Evolutionary conservation across 2,888 invertebrate genomes (phyloP).

Genomic region (Lasioglossum leucozonium): DNA sequence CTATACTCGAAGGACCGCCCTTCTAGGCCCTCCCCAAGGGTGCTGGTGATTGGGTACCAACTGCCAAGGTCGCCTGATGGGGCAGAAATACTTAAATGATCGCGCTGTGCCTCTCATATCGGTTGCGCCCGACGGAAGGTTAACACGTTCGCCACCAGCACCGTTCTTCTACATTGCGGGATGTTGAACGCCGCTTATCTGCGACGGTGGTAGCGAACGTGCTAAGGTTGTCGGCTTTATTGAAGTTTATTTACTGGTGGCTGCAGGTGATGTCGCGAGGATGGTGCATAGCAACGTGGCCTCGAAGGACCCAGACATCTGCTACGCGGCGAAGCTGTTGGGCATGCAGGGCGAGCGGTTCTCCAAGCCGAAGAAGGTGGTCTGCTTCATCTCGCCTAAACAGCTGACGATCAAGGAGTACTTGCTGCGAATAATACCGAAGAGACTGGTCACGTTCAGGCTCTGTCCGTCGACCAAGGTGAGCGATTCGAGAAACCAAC

Average conservation of each 20-base stretch:
- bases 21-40: too few species aligned
- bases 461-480: constrained; percentile 98
- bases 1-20: too few species aligned
- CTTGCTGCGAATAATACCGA: constrained; percentile 96
- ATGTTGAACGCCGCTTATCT: not conserved
- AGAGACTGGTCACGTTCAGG: constrained; percentile 95
- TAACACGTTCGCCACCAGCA: not conserved
- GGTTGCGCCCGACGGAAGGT: too few species aligned
- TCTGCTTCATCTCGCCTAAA: constrained; percentile 95
- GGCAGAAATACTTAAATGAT: too few species aligned
- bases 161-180: not conserved
- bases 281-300: constrained; percentile 94
- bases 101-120: too few species aligned
- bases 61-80: too few species aligned
- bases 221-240: not conserved
- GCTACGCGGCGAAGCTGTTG: constrained; percentile 93
- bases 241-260: not conserved
- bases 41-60: too few species aligned
- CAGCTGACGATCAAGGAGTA: constrained; percentile 97
- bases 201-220: not conserved
- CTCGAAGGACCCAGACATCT: constrained; percentile 93
- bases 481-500: constrained; percentile 41
- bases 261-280: constrained; percentile 91
- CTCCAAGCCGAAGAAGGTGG: constrained; percentile 93
- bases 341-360: constrained; percentile 86